Evolutionary conservation across 2,113 vertebrate genomes (phyloP).

Genomic region (Oryzias woworae): DNA sequence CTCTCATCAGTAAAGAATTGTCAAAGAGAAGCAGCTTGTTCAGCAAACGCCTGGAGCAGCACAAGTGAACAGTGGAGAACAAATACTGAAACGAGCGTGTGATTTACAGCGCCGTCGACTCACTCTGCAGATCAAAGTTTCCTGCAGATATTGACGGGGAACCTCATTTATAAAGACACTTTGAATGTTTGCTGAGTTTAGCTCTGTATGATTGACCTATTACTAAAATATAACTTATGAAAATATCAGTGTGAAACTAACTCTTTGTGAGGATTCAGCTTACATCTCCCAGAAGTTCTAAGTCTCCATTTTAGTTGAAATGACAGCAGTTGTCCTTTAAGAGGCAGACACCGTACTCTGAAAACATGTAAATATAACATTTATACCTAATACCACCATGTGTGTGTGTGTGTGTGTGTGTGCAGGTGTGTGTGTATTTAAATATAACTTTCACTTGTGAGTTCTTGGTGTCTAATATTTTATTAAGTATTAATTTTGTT

Average conservation of each 20-base stretch:
- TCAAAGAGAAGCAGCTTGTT: conserved; percentile 41
- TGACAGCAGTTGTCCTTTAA: too few species aligned
- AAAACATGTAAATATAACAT: too few species aligned
- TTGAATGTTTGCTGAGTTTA: background rate
- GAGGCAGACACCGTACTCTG: too few species aligned
- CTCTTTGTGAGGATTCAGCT: too few species aligned
- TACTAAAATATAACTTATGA: too few species aligned
- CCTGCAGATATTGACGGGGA: background rate
- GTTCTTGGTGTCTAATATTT: background rate
- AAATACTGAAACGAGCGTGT: conserved; percentile 10
- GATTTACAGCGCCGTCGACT: conserved; percentile 14
- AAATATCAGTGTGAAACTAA: too few species aligned
- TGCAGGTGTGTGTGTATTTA: too few species aligned
- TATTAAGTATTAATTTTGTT: background rate
- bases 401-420: too few species aligned
- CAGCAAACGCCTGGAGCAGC: conserved; percentile 32
- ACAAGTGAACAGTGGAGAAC: conserved; percentile 17
- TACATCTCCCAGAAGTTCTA: too few species aligned
- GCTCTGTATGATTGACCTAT: background rate
- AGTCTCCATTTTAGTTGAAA: too few species aligned
- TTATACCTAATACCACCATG: too few species aligned
- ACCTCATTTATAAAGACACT: background rate
- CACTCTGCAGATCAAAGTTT: background rate
- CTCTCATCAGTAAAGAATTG: conserved; percentile 39
- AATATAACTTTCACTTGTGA: background rate